phyloP scores from a whole-genome alignment of 2,113 vertebrate species.

The Podocnemis expansa region DNA sequence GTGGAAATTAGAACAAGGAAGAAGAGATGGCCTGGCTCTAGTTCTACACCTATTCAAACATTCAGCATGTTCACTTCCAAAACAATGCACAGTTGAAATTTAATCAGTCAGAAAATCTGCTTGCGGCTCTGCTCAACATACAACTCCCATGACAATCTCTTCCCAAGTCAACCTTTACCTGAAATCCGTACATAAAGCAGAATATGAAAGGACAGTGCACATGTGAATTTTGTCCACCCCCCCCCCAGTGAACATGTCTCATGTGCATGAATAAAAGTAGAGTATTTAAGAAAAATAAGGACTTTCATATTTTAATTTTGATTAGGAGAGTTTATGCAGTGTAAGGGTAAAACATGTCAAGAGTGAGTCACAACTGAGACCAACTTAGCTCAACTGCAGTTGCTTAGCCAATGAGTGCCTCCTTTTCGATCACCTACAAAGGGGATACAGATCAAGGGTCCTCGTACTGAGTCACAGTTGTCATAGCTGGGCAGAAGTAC shows the following conservation, averaged over 20 bases:
- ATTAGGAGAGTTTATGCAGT: not conserved
- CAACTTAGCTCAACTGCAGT: not conserved
- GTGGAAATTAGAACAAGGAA: not conserved
- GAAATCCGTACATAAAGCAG: not conserved
- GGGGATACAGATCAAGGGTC: not conserved
- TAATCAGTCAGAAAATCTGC: not conserved
- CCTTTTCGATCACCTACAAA: not conserved
- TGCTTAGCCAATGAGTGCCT: not conserved
- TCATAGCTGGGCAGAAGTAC: not conserved
- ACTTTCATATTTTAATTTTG: not conserved
- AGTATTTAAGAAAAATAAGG: not conserved
- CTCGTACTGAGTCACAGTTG: not conserved
- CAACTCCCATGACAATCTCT: not conserved
- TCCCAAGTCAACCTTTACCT: not conserved
- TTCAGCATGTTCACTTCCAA: not conserved
- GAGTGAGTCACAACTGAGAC: not conserved
- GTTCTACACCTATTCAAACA: not conserved
- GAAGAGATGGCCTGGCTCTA: not conserved
- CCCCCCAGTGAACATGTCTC: not conserved
- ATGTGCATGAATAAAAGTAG: fast-evolving
- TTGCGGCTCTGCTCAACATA: not conserved
- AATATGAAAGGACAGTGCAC: not conserved
- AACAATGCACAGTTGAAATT: not conserved
- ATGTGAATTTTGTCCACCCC: not conserved
- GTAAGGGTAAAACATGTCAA: not conserved